These are phyloP conservation scores for Pteria penguin DNA, from an alignment of 2,888 invertebrate genomes.

Conservation along the genomic window DNA sequence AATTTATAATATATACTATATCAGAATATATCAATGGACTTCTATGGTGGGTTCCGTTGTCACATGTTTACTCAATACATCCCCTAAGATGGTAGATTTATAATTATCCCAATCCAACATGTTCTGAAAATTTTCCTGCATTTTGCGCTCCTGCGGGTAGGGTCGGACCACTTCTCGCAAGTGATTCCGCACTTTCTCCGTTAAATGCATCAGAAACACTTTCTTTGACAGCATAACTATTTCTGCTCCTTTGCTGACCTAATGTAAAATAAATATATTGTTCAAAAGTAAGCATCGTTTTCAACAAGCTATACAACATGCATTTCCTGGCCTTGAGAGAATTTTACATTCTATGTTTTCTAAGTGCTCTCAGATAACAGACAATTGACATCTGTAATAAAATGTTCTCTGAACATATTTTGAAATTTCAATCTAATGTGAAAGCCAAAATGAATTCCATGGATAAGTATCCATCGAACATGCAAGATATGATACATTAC, in stretches of 20 bases:
- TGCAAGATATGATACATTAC: too few relatives aligned
- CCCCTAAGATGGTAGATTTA: constrained; percentile 36
- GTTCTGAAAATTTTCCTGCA: constrained; percentile 66
- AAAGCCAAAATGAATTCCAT: too few relatives aligned
- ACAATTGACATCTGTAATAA: too few relatives aligned
- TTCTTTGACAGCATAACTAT: constrained; percentile 70
- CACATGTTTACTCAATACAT: background rate
- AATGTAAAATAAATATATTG: background rate
- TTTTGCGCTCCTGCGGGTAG: constrained; percentile 60
- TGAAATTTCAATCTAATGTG: too few relatives aligned
- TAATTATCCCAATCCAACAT: constrained; percentile 66
- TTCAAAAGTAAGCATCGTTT: too few relatives aligned
- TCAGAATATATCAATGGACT: background rate
- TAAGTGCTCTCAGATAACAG: too few relatives aligned
- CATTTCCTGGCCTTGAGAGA: too few relatives aligned
- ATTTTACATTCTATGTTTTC: too few relatives aligned
- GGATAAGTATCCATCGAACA: too few relatives aligned
- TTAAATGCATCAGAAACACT: constrained; percentile 65
- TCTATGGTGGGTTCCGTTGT: background rate
- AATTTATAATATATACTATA: too few relatives aligned
- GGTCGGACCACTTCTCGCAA: constrained; percentile 59
- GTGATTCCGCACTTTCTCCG: constrained; percentile 54
- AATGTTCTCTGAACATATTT: too few relatives aligned
- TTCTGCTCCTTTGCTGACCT: constrained; percentile 72
- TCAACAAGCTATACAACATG: too few relatives aligned